Evolutionary conservation across 2,888 invertebrate genomes (phyloP), one percentile per base, ranked within the genome.

Genomic region (Vesta saturnalis): DNA sequence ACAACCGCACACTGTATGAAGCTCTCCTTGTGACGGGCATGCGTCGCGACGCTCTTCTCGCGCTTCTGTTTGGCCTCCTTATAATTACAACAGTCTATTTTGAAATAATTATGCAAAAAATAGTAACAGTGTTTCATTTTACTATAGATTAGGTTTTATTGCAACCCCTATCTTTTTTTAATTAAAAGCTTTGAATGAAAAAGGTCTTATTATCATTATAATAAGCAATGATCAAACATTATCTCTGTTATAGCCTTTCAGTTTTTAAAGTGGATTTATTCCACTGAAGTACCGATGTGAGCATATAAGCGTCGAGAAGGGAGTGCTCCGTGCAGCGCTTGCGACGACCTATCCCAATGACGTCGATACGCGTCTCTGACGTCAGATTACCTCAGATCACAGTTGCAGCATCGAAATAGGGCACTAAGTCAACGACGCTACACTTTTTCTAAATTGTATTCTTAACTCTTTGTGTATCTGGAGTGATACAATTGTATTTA

Each of bases 1-100:
- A 79, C 83, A 80, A 82, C 81, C 83, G 83, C 82, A 82, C 82
- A 84, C 84, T 84, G 82, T 81, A 73, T 77, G 77, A 72, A 81
- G 80, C 79, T 77, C 79, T 79, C 80, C 79, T 80, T 79, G 78
- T 74, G 77, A 75, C 79, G 80, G 75, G 83, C 82, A 82, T 80
- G 83, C 83, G 83, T 83, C 80, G 68, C 73, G 70, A 70, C 67
- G 64, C 68, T 49, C 66, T 60, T 64, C 69, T 55, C 71, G 70
- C 70, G 68, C 54, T 72, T 65, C 68, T 69, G 62, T 63, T 67
- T 56, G 64, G 61, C 72, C 73, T 74, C 67, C 72, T 64, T 72
- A 74, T 78, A 77, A 77, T 77, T 76, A 74, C 74, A 70, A 74
- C 76, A 74, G 73, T 74, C 76, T 73, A 76, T 74, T 75, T 72